Conservation (phyloP, 1,140 invertebrate genomes). For the Drosophila ficusphila region DNA sequence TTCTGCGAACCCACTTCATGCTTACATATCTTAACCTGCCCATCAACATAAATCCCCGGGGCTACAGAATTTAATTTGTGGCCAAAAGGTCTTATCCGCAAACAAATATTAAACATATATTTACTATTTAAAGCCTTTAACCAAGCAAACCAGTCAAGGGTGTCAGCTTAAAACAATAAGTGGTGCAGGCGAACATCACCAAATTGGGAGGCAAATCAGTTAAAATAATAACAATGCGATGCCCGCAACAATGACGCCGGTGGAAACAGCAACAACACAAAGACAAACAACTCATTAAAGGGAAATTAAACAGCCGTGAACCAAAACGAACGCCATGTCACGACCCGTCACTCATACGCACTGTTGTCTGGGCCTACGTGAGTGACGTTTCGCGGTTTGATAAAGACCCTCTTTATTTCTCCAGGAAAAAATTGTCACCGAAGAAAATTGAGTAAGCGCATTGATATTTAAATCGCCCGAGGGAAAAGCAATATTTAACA, state of each 20-base stretch:
- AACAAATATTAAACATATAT: constrained; percentile 37
- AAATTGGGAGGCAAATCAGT: constrained; percentile 52
- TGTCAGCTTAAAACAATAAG: constrained; percentile 38
- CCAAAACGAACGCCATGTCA: constrained; percentile 56
- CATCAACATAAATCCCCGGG: constrained; percentile 5
- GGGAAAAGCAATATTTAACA: background rate
- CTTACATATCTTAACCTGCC: constrained; percentile 11
- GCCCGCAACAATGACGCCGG: constrained; percentile 36
- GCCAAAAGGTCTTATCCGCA: constrained; percentile 13
- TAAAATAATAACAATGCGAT: constrained; percentile 52
- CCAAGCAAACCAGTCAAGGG: constrained; percentile 21
- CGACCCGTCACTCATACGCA: constrained; percentile 73
- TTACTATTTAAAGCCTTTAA: constrained; percentile 45
- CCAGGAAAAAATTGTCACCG: constrained; percentile 9
- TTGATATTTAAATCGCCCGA: constrained; percentile 1
- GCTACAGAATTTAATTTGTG: background rate
- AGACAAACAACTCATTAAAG: constrained; percentile 80
- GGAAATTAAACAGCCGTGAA: constrained; percentile 76
- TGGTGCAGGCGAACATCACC: constrained; percentile 2
- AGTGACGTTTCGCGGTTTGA: constrained; percentile 55
- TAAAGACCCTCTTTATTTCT: constrained; percentile 32
- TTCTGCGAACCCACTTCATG: background rate
- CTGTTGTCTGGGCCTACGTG: constrained; percentile 51
- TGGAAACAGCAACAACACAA: constrained; percentile 33
- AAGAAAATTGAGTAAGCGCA: constrained; percentile 11